Evolutionary conservation across 2,888 invertebrate genomes (phyloP).

Genomic region (Acanthoscelides obtectus): DNA sequence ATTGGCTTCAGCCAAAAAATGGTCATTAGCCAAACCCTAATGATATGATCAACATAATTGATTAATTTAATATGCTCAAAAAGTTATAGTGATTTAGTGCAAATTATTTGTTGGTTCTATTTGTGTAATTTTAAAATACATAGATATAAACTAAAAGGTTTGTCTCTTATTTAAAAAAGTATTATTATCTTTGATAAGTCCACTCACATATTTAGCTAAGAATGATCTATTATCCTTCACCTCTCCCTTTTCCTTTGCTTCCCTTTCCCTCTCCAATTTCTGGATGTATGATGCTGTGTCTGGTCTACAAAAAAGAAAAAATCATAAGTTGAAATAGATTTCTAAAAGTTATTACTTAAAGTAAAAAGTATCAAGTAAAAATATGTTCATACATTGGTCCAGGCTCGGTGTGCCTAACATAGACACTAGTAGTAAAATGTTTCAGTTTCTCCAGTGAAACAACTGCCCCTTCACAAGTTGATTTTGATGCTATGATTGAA

Average conservation of each 20-base stretch:
- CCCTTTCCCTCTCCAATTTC: constrained; percentile 86
- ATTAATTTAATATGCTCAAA: constrained; percentile 5
- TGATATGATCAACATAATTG: no score
- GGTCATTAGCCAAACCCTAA: no score
- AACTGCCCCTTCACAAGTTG: constrained; percentile 48
- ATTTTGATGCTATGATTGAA: constrained; percentile 50
- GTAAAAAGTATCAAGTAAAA: no score
- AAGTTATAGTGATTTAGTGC: no score
- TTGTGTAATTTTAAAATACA: no score
- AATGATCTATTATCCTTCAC: constrained; percentile 93
- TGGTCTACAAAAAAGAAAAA: constrained; percentile 56
- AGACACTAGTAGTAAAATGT: constrained; percentile 71
- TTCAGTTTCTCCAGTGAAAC: constrained; percentile 46
- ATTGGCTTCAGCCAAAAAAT: no score
- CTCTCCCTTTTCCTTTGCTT: constrained; percentile 84
- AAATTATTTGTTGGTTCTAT: no score
- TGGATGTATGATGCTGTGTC: constrained; percentile 95
- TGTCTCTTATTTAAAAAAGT: no score
- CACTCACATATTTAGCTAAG: constrained; percentile 94
- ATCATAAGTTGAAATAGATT: background rate
- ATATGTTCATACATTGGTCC: constrained; percentile 75
- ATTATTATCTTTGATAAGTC: no score
- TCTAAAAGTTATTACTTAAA: background rate
- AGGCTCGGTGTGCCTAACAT: constrained; percentile 72
- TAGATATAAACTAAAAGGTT: no score